Percentiles rank a stretch among this genome's conserved stretches.
Conservation (phyloP, 1,140 invertebrate species). For the Drosophila bocqueti region DNA sequence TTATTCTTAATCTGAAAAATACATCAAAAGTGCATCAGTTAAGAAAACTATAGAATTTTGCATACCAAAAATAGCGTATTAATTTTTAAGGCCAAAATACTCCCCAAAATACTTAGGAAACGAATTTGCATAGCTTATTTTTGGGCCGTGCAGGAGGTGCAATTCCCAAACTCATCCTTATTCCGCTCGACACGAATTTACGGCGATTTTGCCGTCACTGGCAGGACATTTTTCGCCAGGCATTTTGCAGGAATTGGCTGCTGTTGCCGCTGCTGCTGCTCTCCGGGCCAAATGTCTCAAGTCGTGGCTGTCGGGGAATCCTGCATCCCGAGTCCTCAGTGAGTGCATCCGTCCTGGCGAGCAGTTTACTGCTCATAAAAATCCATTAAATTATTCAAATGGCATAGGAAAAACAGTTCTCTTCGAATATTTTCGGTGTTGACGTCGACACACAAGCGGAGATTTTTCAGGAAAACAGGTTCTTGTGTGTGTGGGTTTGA, state of each 20-base stretch:
- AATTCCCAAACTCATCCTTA: constrained; percentile 25
- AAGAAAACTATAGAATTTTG: too few relatives aligned
- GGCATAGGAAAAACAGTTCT: constrained; percentile 71
- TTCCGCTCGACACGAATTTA: constrained; percentile 62
- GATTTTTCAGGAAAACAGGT: not conserved
- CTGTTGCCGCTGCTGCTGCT: constrained; percentile 6
- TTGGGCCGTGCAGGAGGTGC: not conserved
- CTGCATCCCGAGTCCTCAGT: not conserved
- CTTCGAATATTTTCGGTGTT: constrained; percentile 28
- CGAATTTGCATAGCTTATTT: not conserved
- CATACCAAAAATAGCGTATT: too few relatives aligned
- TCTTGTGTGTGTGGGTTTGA: constrained; percentile 22
- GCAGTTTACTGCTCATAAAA: constrained; percentile 84
- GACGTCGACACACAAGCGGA: constrained; percentile 30
- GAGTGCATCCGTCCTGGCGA: constrained; percentile 62
- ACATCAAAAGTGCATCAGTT: too few relatives aligned
- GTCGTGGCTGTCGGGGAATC: constrained; percentile 36
- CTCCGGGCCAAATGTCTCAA: constrained; percentile 35
- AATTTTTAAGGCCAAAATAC: too few relatives aligned
- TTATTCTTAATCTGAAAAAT: too few relatives aligned
- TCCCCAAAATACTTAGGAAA: too few relatives aligned
- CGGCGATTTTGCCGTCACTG: constrained; percentile 68
- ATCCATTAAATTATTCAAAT: constrained; percentile 85
- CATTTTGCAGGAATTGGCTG: constrained; percentile 40
- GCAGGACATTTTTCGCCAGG: constrained; percentile 49